Evolutionary conservation across 2,113 vertebrate genomes (phyloP), one percentile per base, ranked within the genome.

Genomic region (Taurulus bubalis): DNA sequence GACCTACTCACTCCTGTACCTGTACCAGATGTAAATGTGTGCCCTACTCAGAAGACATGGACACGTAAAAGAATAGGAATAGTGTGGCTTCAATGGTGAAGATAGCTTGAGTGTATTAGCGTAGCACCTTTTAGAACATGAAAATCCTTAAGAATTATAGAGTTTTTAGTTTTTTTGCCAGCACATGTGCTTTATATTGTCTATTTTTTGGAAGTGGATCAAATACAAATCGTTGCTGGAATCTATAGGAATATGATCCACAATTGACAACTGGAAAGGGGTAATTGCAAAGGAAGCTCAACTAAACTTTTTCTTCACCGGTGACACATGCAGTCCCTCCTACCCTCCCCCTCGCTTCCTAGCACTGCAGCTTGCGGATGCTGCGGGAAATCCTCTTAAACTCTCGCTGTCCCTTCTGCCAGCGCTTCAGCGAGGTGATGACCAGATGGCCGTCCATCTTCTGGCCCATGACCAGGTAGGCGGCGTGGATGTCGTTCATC

Each of bases 391-490:
- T 98, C 70, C 97, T 96, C 93, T 98, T 99, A 86, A 99, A 98
- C 74, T 97, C 98, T 8, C 97, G 87, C 94, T 98, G 98, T 47
- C 97, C 97, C 78, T 96, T 97, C 94, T 99, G 98, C 98, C 98
- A 99, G 84, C 98, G 96, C 89, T 97, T 99, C 91, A 99, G 96
- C 0, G 98, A 98, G 75, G 98, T 99, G 93, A 99, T 98, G 87
- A 99, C 97, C 87, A 99, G 95, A 79, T 97, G 96, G 38, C 98
- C 97, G 0, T 97, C 97, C 85, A 96, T 94, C 90, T 97, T 98
- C 94, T 98, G 98, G 87, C 98, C 98, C 97, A 99, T 98, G 90
- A 99, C 97, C 92, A 99, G 95, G 91, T 99, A 99, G 85, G 98
- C 95, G 0, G 97, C 97, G 0, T 97, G 97, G 93, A 99, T 97